Evolutionary conservation across 2,113 vertebrate species (phyloP), one percentile per base, ranked within the genome.

Genomic region (Varanus komodoensis): DNA sequence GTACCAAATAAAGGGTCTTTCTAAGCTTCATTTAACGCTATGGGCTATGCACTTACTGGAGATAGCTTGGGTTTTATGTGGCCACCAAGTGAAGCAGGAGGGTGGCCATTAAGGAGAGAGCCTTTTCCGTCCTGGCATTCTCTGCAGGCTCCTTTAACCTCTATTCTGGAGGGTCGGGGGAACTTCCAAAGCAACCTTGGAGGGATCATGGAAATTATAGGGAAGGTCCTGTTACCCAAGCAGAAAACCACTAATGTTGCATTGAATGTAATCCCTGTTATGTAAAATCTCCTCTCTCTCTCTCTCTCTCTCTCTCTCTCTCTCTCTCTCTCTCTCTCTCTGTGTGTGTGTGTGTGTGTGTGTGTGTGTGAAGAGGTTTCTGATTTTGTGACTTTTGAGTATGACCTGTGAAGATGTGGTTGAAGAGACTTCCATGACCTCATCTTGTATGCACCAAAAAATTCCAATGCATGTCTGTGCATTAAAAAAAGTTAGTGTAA

Each of bases 401-500:
- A 91, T 93, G 92, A 93, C 90, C 86, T 95, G 87, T 92, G 79
- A 89, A 92, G 90, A 94, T 61, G 89, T 95, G 69, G 0, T 0
- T 82, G 78, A 54, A 91, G 88, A 91, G 67, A 86, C 0, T 8
- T 1, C 61, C 93, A 90, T 92, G 93, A n/a, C 90, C 89, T 81
- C 86, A 93, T 92, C 89, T 75, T 64, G 80, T 92, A 89, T 54
- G 4, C 21, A 0, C 84, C 68, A 93, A 93, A 38, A 68, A 83
- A 92, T 94, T 96, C 95, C 96, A 97, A 78, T 29, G 69, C 52
- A 91, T 1, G 21, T 54, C 93, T 61, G 2, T 32, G 82, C 95
- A 94, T 86, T 94, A 94, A 94, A 4, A 34, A 27, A 93, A 81
- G 71, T 84, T 84, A 94, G 79, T 92, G 93, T 97, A 98, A 98